A percentile compares a stretch with the other conserved stretches of the same genome.
Conservation (phyloP, 2,888 invertebrate species). For the Caenorhabditis macrosperma region DNA sequence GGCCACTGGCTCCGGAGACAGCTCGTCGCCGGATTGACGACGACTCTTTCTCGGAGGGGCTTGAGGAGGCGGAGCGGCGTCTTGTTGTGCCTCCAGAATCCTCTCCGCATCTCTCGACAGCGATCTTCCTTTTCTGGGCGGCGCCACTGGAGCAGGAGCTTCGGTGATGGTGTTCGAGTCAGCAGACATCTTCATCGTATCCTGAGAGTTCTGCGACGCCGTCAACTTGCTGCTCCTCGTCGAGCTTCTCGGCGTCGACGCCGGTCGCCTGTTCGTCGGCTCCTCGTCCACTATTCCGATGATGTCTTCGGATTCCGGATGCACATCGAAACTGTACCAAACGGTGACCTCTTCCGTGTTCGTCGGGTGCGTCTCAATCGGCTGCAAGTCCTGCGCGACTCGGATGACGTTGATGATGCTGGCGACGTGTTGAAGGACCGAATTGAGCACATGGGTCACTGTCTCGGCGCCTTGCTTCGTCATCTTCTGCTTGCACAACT, state of each 20-base stretch:
- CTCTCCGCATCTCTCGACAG: slow-evolving; percentile 30
- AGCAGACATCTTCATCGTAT: slow-evolving; percentile 29
- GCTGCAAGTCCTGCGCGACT: slow-evolving; percentile 57
- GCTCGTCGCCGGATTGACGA: slow-evolving; percentile 21
- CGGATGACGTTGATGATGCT: slow-evolving; percentile 64
- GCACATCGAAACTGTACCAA: slow-evolving; percentile 51
- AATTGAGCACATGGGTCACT: slow-evolving; percentile 72
- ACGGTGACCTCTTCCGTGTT: slow-evolving; percentile 51
- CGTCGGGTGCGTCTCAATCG: slow-evolving; percentile 35
- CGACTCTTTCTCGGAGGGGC: slow-evolving; percentile 19
- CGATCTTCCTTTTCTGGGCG: slow-evolving; percentile 44
- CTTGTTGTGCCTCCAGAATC: slow-evolving; percentile 3
- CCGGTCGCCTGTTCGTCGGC: slow-evolving; percentile 34
- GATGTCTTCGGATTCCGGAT: slow-evolving; percentile 59
- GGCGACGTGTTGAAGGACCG: slow-evolving; percentile 67
- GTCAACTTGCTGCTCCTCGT: slow-evolving; percentile 42
- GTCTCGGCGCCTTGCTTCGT: slow-evolving; percentile 73
- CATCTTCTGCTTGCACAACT: slow-evolving; percentile 72
- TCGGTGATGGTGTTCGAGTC: slow-evolving; percentile 5
- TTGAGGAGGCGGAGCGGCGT: slow-evolving; percentile 8
- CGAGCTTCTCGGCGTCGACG: slow-evolving; percentile 39
- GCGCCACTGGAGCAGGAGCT: slow-evolving; percentile 35
- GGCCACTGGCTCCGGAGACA: slow-evolving; percentile 30
- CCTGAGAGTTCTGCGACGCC: slow-evolving; percentile 36
- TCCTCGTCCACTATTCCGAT: slow-evolving; percentile 58